Conservation (phyloP, 1,140 invertebrate species). For the Drosophila seguyi region DNA sequence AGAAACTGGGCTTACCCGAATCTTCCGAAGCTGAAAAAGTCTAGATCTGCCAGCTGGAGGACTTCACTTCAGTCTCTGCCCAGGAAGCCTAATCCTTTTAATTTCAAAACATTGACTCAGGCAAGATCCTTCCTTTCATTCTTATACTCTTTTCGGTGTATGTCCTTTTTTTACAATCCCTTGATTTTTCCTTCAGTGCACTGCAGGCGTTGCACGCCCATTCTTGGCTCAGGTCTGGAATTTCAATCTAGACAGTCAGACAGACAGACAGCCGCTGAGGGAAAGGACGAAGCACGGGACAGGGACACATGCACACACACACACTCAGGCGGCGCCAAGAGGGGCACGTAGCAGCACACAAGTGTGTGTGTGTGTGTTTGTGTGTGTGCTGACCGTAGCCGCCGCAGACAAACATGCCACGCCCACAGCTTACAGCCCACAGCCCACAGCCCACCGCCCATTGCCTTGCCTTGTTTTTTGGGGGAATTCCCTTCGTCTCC, state of each 20-base stretch:
- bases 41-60: not conserved
- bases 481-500: constrained; percentile 5
- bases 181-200: not conserved
- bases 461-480: constrained; percentile 3
- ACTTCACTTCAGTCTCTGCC: not conserved
- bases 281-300: not conserved
- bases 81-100: not conserved
- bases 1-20: not conserved
- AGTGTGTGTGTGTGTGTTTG: not conserved
- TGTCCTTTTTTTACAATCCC: not conserved
- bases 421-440: constrained; percentile 13
- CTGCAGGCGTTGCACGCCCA: constrained; percentile 10
- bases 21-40: not conserved
- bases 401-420: constrained; percentile 70
- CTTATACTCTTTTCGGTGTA: too few species aligned
- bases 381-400: constrained; percentile 47
- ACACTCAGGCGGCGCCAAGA: constrained; percentile 2
- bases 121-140: not conserved
- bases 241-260: constrained; percentile 54
- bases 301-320: constrained; percentile 7
- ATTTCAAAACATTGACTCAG: too few species aligned
- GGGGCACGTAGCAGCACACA: constrained; percentile 38
- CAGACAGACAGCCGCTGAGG: constrained; percentile 14
- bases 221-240: constrained; percentile 37
- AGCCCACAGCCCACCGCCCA: not conserved